Percentiles rank a stretch among this genome's conserved stretches.
Conservation (phyloP, 2,113 vertebrate species). For the Leptodactylus fuscus region DNA sequence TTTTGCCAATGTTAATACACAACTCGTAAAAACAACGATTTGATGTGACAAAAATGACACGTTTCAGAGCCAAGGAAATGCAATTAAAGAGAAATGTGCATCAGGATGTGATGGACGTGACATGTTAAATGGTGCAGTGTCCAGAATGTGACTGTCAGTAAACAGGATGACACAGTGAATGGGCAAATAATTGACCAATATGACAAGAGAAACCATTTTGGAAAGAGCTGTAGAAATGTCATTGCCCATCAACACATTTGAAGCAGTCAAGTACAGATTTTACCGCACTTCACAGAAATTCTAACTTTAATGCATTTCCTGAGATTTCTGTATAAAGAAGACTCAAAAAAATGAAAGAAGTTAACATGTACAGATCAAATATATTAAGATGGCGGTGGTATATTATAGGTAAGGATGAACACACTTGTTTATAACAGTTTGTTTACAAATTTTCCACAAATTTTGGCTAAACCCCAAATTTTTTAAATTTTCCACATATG, state of each 20-base stretch:
- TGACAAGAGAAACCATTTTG: conserved; percentile 2
- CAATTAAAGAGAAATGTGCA: conserved; percentile 32
- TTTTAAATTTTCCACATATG: too few species aligned
- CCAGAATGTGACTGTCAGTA: conserved; percentile 21
- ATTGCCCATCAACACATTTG: not conserved
- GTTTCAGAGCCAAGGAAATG: conserved; percentile 20
- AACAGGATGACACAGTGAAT: not conserved
- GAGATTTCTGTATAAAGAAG: not conserved
- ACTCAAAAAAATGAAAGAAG: not conserved
- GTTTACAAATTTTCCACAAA: too few species aligned
- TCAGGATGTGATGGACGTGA: conserved; percentile 24
- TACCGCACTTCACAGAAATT: not conserved
- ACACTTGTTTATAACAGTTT: too few species aligned
- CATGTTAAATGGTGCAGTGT: conserved; percentile 15
- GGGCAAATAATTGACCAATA: conserved; percentile 32
- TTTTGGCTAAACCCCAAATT: too few species aligned
- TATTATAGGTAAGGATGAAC: too few species aligned
- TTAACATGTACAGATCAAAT: too few species aligned
- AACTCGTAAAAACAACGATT: conserved; percentile 18
- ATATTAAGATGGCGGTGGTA: too few species aligned
- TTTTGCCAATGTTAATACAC: conserved; percentile 16
- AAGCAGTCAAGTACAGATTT: not conserved
- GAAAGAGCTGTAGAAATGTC: not conserved
- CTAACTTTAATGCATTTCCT: not conserved
- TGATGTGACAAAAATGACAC: conserved; percentile 43